Evolutionary conservation across 2,888 invertebrate genomes (phyloP), one percentile per base, ranked within the genome.

Genomic region (Spilarctia lutea): DNA sequence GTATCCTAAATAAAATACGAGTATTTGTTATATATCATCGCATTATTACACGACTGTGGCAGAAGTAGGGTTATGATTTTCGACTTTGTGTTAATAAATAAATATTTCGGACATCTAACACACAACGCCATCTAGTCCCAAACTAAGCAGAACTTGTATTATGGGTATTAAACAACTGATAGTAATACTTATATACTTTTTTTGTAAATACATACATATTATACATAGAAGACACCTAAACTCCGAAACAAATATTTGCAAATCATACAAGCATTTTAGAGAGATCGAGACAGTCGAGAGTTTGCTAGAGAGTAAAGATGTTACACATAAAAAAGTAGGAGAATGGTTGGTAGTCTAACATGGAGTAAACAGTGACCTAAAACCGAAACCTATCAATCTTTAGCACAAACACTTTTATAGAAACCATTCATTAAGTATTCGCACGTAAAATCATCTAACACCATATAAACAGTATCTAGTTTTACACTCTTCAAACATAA

Each of bases 401-500:
- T 11, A 8, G 33, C 65, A 65, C 66, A 71, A 71, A 71, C 72
- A 56, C 48, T 45, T 72, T 72, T 75, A 75, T 69, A 45, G 65
- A 13, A 66, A 74, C 73, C 42, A 71, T 73, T 67, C 66, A 65
- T 60, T 39, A 48, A 77, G 77, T 69, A 72, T 66, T 65, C 45
- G 18, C 42, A 39, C 83, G 75, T 82, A 77, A 83, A 75, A 74
- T 74, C 42, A 78, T 72, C n/a, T 73, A 68, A 76, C 82, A 80
- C 76, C 67, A 65, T 71, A 76, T 78, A 75, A 82, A 70, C 73
- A 77, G 74, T 75, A 76, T 77, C 74, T 48, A 78, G 77, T 79
- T 79, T 80, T 77, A 77, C 76, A 79, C 79, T 77, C 79, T 72
- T 82, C 84, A 86, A 81, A 85, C 78, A 78, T 39, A 73, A 65